Evolutionary conservation across 1,140 invertebrate genomes (phyloP).

Genomic region (Musca vetustissima): DNA sequence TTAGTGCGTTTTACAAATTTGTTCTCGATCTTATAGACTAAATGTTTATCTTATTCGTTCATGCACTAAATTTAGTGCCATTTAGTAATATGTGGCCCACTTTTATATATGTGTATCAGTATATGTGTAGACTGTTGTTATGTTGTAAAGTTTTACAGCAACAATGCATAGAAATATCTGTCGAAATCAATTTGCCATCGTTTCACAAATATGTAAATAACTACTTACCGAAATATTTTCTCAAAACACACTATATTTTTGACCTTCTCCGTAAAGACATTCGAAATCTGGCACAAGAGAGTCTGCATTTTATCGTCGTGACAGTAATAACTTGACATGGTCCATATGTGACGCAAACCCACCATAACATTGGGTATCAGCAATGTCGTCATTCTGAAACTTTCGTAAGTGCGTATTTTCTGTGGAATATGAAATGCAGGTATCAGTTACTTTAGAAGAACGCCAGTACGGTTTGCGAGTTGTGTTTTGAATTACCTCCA

Average conservation of each 20-base stretch:
- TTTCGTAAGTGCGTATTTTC: constrained; percentile 70
- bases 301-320: constrained; percentile 74
- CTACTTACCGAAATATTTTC: constrained; percentile 69
- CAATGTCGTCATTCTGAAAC: constrained; percentile 71
- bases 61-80: too few relatives aligned
- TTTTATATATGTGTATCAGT: too few relatives aligned
- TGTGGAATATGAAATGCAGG: constrained; percentile 42
- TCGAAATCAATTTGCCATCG: too few relatives aligned
- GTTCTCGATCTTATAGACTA: too few relatives aligned
- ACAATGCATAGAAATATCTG: too few relatives aligned
- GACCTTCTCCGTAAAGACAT: constrained; percentile 75
- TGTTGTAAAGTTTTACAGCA: too few relatives aligned
- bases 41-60: too few relatives aligned
- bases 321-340: constrained; percentile 74
- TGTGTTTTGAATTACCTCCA: constrained; percentile 63
- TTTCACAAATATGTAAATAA: too few relatives aligned
- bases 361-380: constrained; percentile 77
- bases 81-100: too few relatives aligned
- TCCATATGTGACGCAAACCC: constrained; percentile 81
- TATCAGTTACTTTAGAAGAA: neutral
- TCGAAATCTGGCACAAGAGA: constrained; percentile 77
- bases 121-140: too few relatives aligned
- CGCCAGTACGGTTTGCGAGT: neutral
- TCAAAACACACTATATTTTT: constrained; percentile 70
- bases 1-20: too few relatives aligned